These are phyloP conservation scores for Machaerirhynchus nigripectus DNA, from an alignment of 2,113 vertebrate species.

Conservation along the genomic window DNA sequence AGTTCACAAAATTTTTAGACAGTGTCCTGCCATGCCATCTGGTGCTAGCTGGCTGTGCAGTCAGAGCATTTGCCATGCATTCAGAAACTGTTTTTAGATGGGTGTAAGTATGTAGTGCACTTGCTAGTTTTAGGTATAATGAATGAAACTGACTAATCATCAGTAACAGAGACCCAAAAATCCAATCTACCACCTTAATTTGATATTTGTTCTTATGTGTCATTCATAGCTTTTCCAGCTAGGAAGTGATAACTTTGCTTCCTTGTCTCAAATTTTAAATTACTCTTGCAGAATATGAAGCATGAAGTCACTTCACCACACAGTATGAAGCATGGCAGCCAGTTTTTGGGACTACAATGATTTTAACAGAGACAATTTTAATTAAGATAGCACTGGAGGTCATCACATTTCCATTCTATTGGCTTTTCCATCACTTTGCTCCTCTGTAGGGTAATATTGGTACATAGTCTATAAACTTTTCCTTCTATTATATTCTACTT, in stretches of 20 bases:
- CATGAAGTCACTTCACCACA: not conserved
- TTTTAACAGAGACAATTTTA: slow-evolving; percentile 12
- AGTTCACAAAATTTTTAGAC: not conserved
- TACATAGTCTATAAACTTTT: not conserved
- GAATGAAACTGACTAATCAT: slow-evolving; percentile 23
- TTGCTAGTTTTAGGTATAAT: slow-evolving; percentile 23
- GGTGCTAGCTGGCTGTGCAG: not conserved
- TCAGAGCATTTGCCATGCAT: not conserved
- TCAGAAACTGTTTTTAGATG: not conserved
- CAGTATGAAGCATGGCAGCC: not conserved
- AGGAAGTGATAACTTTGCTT: not conserved
- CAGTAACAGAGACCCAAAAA: not conserved
- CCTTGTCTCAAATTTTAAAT: slow-evolving; percentile 46
- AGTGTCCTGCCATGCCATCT: not conserved
- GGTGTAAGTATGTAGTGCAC: not conserved
- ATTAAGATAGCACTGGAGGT: not conserved
- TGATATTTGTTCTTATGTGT: not conserved
- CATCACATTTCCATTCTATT: not conserved
- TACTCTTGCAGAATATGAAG: not conserved
- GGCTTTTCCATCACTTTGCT: not conserved
- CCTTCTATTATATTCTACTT: not conserved
- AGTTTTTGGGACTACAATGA: not conserved
- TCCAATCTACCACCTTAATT: not conserved
- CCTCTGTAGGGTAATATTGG: not conserved
- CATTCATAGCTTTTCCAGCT: not conserved